Evolutionary conservation across 2,888 invertebrate species (phyloP), one percentile per base, ranked within the genome.

Genomic region (Andrena haemorrhoa): DNA sequence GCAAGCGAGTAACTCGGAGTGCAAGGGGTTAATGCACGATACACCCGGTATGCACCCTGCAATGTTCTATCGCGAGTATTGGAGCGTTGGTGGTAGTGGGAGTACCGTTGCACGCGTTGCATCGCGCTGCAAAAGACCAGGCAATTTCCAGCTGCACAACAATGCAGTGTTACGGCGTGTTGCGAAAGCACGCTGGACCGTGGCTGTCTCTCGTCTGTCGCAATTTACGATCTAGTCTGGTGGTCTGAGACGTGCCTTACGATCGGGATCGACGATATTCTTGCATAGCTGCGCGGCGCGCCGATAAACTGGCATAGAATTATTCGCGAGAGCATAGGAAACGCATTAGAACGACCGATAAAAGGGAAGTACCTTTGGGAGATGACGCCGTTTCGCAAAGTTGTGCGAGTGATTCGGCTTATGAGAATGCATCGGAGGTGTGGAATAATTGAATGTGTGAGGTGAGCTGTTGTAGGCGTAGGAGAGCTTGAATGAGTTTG

Each of bases 181-280:
- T 86, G 61, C 86, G 83, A 83, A 76, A 86, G 71, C 64, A 6
- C 49, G 64, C 53, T 47, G 83, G 80, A 82, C 86, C 82, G 64
- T 63, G 64, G 47, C 64, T 75, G 69, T 83, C 89, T 89, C 90
- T 93, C 91, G 90, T 91, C 89, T 93, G 92, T 93, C 93, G 93
- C 90, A 85, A 87, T 75, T 82, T 79, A 82, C 74, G 75, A 79
- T 76, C 76, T 69, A 73, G 84, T 83, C 83, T 35, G 79, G 71
- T 56, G 79, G 66, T 76, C 79, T 82, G 66, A 68, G 78, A 82
- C 82, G 70, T 77, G 77, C 70, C 65, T 66, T 53, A 33, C 73
- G 73, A 83, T 83, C 75, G 33, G 58, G 65, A 69, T 72, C 61
- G 64, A 31, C 79, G 82, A 79, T 79, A 83, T 29, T 75, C 53